Conservation (phyloP, 2,797 vertebrate genomes). For the Margarornis squamiger region DNA sequence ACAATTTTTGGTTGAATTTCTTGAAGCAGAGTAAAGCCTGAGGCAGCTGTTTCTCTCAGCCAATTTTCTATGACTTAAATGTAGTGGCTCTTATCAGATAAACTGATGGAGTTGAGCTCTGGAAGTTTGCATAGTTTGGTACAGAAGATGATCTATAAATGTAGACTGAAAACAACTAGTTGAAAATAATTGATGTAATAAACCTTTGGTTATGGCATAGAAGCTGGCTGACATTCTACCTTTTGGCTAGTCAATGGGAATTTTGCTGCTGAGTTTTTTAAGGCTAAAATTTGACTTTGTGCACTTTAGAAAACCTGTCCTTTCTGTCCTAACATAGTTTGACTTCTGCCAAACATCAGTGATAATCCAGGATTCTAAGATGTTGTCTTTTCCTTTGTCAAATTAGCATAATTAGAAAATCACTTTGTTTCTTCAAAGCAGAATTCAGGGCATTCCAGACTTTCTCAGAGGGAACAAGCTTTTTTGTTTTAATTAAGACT, state of each 20-base stretch:
- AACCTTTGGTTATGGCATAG: background rate
- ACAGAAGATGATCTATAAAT: background rate
- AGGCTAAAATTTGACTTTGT: background rate
- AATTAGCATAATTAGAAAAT: background rate
- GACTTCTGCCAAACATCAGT: background rate
- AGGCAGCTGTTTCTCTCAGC: conserved; percentile 36
- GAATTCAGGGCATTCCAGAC: background rate
- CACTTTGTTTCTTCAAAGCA: background rate
- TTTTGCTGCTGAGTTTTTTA: background rate
- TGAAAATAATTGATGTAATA: background rate
- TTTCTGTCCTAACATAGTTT: background rate
- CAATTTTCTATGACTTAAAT: conserved; percentile 41
- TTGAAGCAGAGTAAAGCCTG: conserved; percentile 3
- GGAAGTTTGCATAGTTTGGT: background rate
- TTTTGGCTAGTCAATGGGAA: background rate
- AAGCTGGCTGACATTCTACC: background rate
- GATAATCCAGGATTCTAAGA: background rate
- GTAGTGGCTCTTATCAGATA: background rate
- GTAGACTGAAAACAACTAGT: background rate
- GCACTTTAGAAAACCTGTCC: background rate
- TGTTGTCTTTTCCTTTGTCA: background rate
- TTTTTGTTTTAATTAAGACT: background rate
- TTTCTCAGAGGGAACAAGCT: background rate
- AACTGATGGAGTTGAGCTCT: background rate
- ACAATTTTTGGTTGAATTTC: conserved; percentile 45